A percentile compares a stretch with the other conserved stretches of the same genome.
Evolutionary conservation across 2,888 invertebrate species (phyloP).

Genomic region (Chrysodeixis includens): DNA sequence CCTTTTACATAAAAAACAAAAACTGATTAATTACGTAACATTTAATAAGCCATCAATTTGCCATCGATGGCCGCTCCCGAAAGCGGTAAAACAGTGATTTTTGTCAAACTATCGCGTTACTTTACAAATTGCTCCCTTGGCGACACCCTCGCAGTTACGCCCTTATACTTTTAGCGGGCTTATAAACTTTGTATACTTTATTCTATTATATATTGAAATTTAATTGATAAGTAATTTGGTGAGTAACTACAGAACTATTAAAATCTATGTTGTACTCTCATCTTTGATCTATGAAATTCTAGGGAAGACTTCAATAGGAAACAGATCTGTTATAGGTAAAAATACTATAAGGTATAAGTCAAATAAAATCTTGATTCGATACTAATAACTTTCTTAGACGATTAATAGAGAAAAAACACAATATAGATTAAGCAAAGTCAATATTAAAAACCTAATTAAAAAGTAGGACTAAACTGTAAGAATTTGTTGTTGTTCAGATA

Average conservation of each 20-base stretch:
- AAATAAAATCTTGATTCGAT: no score
- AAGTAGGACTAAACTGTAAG: no score
- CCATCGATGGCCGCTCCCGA: conserved; percentile 67
- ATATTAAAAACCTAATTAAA: no score
- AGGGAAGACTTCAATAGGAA: no score
- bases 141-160: conserved; percentile 74
- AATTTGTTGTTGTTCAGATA: background rate
- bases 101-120: conserved; percentile 82
- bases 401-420: no score
- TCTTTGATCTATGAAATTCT: no score
- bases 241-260: no score
- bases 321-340: no score
- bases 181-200: conserved; percentile 14
- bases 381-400: no score
- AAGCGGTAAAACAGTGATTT: conserved; percentile 70
- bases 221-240: background rate
- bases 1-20: conserved; percentile 3
- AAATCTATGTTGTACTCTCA: no score
- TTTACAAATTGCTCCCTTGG: conserved; percentile 73
- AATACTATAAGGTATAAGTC: no score
- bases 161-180: conserved; percentile 57
- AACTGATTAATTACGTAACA: conserved; percentile 53
- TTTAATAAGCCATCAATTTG: conserved; percentile 55
- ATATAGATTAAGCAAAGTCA: no score
- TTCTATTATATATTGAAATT: conserved; percentile 11